Evolutionary conservation across 2,888 invertebrate species (phyloP).

Genomic region (Carabus problematicus): DNA sequence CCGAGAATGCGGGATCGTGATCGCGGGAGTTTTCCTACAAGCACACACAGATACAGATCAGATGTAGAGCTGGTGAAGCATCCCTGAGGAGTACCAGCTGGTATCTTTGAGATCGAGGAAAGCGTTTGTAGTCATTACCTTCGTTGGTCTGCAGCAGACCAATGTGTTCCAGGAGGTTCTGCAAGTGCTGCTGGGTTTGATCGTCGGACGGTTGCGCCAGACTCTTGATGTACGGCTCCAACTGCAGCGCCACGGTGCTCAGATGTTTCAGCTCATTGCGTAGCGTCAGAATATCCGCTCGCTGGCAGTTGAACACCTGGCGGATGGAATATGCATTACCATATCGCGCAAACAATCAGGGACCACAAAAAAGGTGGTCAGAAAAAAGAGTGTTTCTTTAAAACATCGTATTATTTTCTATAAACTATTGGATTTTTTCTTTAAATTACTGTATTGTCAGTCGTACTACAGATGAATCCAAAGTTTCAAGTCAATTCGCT

Average conservation of each 20-base stretch:
- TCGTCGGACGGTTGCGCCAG: slow-evolving; percentile 57
- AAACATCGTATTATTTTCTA: too few relatives aligned
- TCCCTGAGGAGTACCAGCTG: too few relatives aligned
- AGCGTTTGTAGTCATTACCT: too few relatives aligned
- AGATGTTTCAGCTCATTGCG: slow-evolving; percentile 72
- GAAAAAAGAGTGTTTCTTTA: too few relatives aligned
- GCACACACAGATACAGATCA: background rate
- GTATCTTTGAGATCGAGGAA: too few relatives aligned
- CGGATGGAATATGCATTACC: background rate
- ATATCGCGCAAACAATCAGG: too few relatives aligned
- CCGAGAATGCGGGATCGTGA: slow-evolving; percentile 62
- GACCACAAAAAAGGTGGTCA: too few relatives aligned
- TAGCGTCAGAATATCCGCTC: slow-evolving; percentile 70
- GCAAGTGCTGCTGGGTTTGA: slow-evolving; percentile 62
- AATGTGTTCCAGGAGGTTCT: slow-evolving; percentile 64
- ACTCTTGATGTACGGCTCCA: slow-evolving; percentile 71
- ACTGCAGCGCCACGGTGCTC: slow-evolving; percentile 67
- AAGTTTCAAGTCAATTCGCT: too few relatives aligned
- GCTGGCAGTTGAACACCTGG: slow-evolving; percentile 58
- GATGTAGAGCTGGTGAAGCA: too few relatives aligned
- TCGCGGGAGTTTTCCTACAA: slow-evolving; percentile 56
- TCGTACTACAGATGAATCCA: too few relatives aligned
- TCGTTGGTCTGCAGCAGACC: slow-evolving; percentile 56
- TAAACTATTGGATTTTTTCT: too few relatives aligned
- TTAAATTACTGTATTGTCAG: too few relatives aligned